Evolutionary conservation across 2,113 vertebrate genomes (phyloP).

Genomic region (Datnioides undecimradiatus): DNA sequence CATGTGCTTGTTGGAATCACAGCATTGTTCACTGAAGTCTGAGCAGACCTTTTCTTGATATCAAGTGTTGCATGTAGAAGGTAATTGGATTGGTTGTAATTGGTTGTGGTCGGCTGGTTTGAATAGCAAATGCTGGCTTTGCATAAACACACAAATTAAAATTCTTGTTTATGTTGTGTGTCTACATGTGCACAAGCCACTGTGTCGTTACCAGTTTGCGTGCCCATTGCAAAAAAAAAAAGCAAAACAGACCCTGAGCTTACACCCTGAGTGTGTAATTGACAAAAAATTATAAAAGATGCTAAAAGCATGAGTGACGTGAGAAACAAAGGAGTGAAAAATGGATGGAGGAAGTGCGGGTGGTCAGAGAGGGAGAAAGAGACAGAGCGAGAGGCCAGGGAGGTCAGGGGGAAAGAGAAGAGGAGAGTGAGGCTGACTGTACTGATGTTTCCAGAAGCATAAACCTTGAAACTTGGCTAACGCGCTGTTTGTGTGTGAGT

Average conservation of each 20-base stretch:
- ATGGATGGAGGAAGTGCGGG: conserved; percentile 31
- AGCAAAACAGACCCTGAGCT: conserved; percentile 4
- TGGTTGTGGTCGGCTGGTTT: conserved; percentile 72
- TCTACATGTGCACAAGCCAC: conserved; percentile 22
- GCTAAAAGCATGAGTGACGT: conserved; percentile 36
- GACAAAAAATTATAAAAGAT: no score
- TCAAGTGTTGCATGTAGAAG: conserved; percentile 74
- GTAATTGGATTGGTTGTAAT: conserved; percentile 80
- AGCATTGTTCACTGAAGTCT: conserved; percentile 48
- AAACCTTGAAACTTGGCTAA: conserved; percentile 44
- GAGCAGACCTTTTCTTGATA: conserved; percentile 65
- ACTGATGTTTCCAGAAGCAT: conserved; percentile 36
- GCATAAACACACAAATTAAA: conserved; percentile 77
- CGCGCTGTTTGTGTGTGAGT: conserved; percentile 23
- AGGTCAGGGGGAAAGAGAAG: conserved; percentile 50
- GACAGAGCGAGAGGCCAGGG: conserved; percentile 30
- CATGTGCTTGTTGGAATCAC: conserved; percentile 45
- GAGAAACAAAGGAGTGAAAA: conserved; percentile 29
- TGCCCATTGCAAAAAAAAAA: conserved; percentile 18
- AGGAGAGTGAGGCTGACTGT: not conserved
- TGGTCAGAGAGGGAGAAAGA: conserved; percentile 13
- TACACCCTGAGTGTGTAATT: no score
- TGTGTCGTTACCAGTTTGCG: not conserved
- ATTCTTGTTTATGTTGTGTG: conserved; percentile 61
- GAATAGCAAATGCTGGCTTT: conserved; percentile 74